Conservation (phyloP, 2,888 invertebrate species). For the Plebejus anna region DNA sequence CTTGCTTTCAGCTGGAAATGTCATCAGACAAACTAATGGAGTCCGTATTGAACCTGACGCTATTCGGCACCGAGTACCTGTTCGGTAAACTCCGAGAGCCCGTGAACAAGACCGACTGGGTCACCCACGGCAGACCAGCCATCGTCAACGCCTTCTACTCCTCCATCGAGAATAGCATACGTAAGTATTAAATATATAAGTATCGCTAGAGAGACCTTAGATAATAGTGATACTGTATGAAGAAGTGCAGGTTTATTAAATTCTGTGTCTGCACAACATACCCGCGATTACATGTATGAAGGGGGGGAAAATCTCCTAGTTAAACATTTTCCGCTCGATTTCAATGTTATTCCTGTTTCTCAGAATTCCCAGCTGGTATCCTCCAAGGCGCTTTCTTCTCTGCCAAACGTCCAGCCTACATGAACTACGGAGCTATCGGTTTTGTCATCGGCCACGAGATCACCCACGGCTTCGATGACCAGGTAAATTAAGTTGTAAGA, state of each 20-base stretch:
- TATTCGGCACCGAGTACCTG: slow-evolving; percentile 89
- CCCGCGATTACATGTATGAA: no score
- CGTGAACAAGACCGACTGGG: slow-evolving; percentile 92
- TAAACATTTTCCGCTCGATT: no score
- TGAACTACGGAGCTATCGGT: slow-evolving; percentile 95
- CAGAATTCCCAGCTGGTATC: slow-evolving; percentile 96
- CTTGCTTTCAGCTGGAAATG: slow-evolving; percentile 82
- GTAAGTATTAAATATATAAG: slow-evolving; percentile 75
- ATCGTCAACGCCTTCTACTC: slow-evolving; percentile 93
- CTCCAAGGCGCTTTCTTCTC: slow-evolving; percentile 95
- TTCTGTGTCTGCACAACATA: no score
- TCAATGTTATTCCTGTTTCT: neutral
- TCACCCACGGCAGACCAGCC: slow-evolving; percentile 90
- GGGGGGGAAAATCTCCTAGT: no score
- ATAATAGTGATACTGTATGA: no score
- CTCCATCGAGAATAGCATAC: slow-evolving; percentile 91
- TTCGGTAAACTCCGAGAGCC: slow-evolving; percentile 88
- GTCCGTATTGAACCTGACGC: slow-evolving; percentile 87
- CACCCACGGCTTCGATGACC: slow-evolving; percentile 93
- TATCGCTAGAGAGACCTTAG: no score
- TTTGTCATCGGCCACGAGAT: slow-evolving; percentile 96
- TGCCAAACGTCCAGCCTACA: slow-evolving; percentile 91
- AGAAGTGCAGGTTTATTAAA: no score
- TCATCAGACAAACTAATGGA: slow-evolving; percentile 85
- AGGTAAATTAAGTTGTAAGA: slow-evolving; percentile 57